These are phyloP conservation scores for Coccyzus lansbergi DNA, from an alignment of 2,797 vertebrate species.

Conservation along the genomic window DNA sequence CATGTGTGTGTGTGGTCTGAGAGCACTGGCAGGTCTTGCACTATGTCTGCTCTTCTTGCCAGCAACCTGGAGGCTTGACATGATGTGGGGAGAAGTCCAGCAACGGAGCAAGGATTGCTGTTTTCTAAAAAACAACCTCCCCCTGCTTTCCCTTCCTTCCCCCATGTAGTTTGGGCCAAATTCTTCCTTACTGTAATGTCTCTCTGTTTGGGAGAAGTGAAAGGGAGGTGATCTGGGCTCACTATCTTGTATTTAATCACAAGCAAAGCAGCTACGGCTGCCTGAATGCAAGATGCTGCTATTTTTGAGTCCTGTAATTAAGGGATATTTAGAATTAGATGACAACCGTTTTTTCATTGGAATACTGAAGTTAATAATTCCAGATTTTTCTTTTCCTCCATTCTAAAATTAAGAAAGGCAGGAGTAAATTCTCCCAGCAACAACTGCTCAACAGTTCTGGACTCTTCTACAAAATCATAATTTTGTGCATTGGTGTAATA, in stretches of 20 bases:
- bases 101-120: not conserved
- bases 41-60: not conserved
- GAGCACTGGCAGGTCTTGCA: not conserved
- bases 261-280: constrained; percentile 17
- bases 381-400: fast-evolving
- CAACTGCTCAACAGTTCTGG: not conserved
- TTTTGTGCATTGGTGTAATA: not conserved
- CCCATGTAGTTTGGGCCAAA: not conserved
- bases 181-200: not conserved
- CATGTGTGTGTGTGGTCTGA: constrained; percentile 8
- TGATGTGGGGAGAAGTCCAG: not conserved
- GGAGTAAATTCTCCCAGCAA: not conserved
- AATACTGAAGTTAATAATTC: not conserved
- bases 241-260: not conserved
- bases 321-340: constrained; percentile 1
- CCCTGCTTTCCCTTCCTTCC: not conserved
- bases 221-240: not conserved
- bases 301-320: not conserved
- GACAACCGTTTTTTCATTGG: not conserved
- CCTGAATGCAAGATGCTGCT: not conserved
- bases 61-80: constrained; percentile 37
- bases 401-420: not conserved
- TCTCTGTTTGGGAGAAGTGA: not conserved
- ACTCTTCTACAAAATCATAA: not conserved
- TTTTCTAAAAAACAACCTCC: not conserved